Evolutionary conservation across 2,888 invertebrate genomes (phyloP).

Genomic region (Serrognathus titanus): DNA sequence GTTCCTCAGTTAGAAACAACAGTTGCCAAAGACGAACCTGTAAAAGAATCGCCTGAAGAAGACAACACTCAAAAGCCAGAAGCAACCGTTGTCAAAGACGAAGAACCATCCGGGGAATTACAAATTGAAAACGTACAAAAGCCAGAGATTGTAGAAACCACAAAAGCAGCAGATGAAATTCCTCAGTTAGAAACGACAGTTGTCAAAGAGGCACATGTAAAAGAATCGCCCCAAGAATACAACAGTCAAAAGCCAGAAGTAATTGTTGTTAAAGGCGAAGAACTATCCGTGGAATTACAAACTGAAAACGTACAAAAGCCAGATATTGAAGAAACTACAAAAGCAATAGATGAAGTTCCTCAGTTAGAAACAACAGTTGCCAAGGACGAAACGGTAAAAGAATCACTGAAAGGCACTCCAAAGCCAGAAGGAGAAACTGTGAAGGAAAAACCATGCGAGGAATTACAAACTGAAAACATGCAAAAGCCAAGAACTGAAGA

Average conservation of each 20-base stretch:
- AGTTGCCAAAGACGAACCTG: no score
- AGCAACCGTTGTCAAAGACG: neutral
- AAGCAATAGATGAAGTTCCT: no score
- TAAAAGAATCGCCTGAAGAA: neutral
- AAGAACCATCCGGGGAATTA: neutral
- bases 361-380: neutral
- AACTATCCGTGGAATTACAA: neutral
- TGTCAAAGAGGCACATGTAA: no score
- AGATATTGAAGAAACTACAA: neutral
- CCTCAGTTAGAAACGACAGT: no score
- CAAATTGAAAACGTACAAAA: neutral
- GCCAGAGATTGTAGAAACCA: neutral
- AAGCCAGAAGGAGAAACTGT: neutral
- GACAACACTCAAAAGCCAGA: neutral
- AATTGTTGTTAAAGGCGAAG: neutral
- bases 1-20: no score
- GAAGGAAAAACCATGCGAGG: neutral
- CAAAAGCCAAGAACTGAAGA: neutral
- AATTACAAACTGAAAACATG: neutral
- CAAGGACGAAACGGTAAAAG: neutral
- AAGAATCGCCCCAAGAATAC: neutral
- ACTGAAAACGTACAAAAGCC: neutral
- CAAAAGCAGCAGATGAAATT: no score
- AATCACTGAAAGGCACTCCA: neutral
- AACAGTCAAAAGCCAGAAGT: neutral